These are phyloP conservation scores for Theristicus caerulescens DNA, from an alignment of 2,113 vertebrate genomes.

Conservation along the genomic window DNA sequence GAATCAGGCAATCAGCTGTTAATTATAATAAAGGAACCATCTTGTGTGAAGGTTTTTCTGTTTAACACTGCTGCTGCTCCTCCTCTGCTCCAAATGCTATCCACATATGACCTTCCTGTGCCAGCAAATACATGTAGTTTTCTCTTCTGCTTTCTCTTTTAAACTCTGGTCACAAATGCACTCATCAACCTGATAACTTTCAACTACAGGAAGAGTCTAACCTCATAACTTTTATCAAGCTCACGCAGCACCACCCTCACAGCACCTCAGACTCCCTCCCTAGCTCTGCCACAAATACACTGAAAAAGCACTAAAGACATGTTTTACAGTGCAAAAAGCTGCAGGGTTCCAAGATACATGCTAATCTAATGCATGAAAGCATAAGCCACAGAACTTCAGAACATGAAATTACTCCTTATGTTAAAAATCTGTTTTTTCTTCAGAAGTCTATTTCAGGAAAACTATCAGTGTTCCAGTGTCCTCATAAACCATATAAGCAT, in stretches of 20 bases:
- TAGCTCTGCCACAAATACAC: not conserved
- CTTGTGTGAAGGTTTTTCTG: not conserved
- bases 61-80: not conserved
- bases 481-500: not conserved
- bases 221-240: not conserved
- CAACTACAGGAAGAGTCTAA: not conserved
- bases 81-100: not conserved
- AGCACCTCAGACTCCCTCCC: not conserved
- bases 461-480: not conserved
- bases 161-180: not conserved
- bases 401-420: not conserved
- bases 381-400: not conserved
- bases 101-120: not conserved
- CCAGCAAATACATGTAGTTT: fast-evolving
- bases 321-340: not conserved
- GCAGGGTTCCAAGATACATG: not conserved
- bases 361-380: not conserved
- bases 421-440: not conserved
- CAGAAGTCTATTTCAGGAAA: not conserved
- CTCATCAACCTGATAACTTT: not conserved
- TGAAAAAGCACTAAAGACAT: not conserved
- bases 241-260: not conserved
- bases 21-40: not conserved
- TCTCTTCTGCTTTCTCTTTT: not conserved
- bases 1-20: not conserved